Conservation (phyloP, 2,113 vertebrate species). For the Pseudorasbora parva region DNA sequence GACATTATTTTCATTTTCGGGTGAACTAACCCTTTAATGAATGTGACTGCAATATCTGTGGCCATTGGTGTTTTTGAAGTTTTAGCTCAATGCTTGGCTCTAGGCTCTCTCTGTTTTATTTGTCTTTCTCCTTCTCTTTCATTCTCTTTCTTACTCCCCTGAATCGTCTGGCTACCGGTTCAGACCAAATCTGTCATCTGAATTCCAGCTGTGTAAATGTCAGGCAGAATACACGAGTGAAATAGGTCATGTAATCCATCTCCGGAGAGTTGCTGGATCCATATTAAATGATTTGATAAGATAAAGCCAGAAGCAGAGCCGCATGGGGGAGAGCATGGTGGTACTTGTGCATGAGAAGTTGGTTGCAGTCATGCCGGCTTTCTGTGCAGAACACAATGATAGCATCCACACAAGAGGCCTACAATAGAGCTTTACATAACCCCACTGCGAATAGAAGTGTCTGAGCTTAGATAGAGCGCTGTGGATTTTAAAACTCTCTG, state of each 20-base stretch:
- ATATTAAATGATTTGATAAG: slow-evolving; percentile 58
- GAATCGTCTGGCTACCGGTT: neutral
- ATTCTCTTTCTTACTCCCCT: neutral
- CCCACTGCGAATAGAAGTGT: neutral
- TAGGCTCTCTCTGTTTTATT: neutral
- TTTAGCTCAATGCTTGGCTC: neutral
- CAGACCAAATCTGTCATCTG: slow-evolving; percentile 33
- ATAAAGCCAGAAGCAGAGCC: slow-evolving; percentile 43
- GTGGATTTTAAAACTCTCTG: neutral
- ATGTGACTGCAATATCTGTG: neutral
- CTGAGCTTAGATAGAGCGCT: neutral
- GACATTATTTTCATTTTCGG: too few relatives aligned
- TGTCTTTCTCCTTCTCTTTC: neutral
- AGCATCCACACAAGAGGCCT: slow-evolving; percentile 13
- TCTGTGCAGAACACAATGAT: slow-evolving; percentile 21
- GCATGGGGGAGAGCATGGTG: neutral
- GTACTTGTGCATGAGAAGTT: neutral
- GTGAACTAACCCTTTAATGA: too few relatives aligned
- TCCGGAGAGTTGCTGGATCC: slow-evolving; percentile 35
- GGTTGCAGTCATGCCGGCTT: neutral
- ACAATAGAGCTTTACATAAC: neutral
- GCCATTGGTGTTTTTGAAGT: neutral
- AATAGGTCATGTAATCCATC: slow-evolving; percentile 50
- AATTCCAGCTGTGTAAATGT: slow-evolving; percentile 58
- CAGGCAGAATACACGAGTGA: slow-evolving; percentile 47